A percentile compares a stretch with the other conserved stretches of the same genome.
Evolutionary conservation across 2,113 vertebrate species (phyloP).

Genomic region (Chionodraco myersi): DNA sequence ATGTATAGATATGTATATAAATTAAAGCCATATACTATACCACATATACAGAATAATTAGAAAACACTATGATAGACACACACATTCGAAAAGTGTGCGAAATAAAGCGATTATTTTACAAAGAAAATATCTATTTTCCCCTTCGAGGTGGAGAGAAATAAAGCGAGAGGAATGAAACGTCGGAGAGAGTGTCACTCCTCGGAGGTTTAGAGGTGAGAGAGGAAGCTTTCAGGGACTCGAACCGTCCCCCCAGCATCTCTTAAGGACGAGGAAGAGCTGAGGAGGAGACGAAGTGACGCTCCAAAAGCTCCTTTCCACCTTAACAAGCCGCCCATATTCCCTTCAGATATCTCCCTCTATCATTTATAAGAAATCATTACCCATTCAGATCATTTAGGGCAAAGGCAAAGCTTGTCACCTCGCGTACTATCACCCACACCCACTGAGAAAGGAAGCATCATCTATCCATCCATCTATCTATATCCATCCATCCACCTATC

Average conservation of each 20-base stretch:
- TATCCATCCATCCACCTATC: no score
- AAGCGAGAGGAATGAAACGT: constrained; percentile 57
- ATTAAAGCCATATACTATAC: no score
- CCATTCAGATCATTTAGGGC: constrained; percentile 81
- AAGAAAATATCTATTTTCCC: no score
- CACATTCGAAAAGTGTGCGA: no score
- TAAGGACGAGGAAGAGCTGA: constrained; percentile 67
- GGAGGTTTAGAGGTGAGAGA: constrained; percentile 78
- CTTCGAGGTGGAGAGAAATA: constrained; percentile 7
- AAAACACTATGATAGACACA: no score
- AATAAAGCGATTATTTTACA: no score
- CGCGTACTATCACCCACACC: constrained; percentile 56
- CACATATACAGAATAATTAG: no score
- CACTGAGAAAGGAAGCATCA: no score
- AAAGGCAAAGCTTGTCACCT: constrained; percentile 73
- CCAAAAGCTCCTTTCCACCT: constrained; percentile 73
- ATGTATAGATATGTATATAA: no score
- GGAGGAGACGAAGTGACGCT: constrained; percentile 41
- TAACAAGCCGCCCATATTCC: constrained; percentile 77
- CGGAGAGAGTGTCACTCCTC: constrained; percentile 66
- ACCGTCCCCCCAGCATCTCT: constrained; percentile 74
- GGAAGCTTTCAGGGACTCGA: constrained; percentile 80
- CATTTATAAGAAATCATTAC: constrained; percentile 82
- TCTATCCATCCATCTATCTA: no score
- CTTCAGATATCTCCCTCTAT: constrained; percentile 74